phyloP scores from a whole-genome alignment of 64 coral and sea anemone species.

The Platygyra sinensis region DNA sequence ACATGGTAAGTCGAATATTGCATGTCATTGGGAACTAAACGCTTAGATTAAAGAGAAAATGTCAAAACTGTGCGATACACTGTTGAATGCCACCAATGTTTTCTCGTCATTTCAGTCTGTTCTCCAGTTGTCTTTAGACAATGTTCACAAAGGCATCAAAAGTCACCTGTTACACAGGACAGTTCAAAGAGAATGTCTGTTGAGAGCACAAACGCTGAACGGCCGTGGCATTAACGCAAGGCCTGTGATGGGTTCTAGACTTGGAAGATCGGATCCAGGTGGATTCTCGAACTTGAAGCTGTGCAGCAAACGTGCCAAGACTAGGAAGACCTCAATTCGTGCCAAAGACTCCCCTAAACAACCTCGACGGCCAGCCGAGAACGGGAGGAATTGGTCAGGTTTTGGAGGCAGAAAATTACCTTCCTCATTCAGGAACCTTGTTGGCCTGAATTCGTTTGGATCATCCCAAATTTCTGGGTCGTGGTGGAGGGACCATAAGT shows the following conservation, averaged over 20 bases:
- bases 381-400: slow-evolving; percentile 30
- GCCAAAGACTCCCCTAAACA: slow-evolving; percentile 64
- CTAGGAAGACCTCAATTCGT: slow-evolving; percentile 39
- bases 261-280: slow-evolving; percentile 2
- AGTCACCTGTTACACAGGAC: not conserved
- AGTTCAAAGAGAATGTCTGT: not conserved
- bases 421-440: slow-evolving; percentile 54
- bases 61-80: no score
- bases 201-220: slow-evolving; percentile 27
- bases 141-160: no score
- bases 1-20: no score
- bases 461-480: slow-evolving; percentile 52
- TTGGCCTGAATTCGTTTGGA: slow-evolving; percentile 41
- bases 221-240: slow-evolving; percentile 14
- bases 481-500: slow-evolving; percentile 63
- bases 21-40: no score
- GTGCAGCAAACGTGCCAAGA: slow-evolving; percentile 50
- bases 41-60: no score
- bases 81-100: no score
- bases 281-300: slow-evolving; percentile 55
- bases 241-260: not conserved
- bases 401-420: slow-evolving; percentile 38
- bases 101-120: no score
- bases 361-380: slow-evolving; percentile 45
- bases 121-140: no score